Percentiles rank a stretch among this genome's conserved stretches.
Evolutionary conservation across 2,888 invertebrate species (phyloP).

Genomic region (Caprella mutica): DNA sequence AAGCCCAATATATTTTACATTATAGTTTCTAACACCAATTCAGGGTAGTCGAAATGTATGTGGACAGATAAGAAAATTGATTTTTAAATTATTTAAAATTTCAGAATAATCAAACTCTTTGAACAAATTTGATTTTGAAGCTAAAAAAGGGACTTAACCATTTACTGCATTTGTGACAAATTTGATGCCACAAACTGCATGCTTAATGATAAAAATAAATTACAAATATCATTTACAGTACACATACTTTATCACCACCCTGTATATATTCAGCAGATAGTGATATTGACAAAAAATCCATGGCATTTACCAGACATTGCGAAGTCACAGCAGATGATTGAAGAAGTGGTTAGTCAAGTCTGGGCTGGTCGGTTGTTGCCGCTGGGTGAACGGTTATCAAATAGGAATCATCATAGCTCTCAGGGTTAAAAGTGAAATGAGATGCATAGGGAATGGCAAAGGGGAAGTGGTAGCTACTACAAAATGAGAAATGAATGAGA

Average conservation of each 20-base stretch:
- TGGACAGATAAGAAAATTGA: not conserved
- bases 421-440: no score
- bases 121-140: not conserved
- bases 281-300: not conserved
- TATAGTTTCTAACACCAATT: not conserved
- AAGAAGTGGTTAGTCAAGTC: not conserved
- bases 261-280: not conserved
- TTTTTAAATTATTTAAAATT: not conserved
- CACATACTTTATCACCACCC: not conserved
- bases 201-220: not conserved
- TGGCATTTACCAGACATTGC: not conserved
- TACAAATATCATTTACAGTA: not conserved
- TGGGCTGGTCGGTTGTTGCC: no score
- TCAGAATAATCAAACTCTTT: not conserved
- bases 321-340: not conserved
- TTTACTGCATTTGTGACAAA: not conserved
- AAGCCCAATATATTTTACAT: not conserved
- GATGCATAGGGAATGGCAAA: no score
- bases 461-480: no score
- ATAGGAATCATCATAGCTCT: no score
- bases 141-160: not conserved
- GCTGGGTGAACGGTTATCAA: no score
- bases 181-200: not conserved
- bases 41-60: no score
- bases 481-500: no score